Percentiles rank a stretch among this genome's conserved stretches.
Conservation (phyloP, 2,797 vertebrate genomes). For the Pampus argenteus region DNA sequence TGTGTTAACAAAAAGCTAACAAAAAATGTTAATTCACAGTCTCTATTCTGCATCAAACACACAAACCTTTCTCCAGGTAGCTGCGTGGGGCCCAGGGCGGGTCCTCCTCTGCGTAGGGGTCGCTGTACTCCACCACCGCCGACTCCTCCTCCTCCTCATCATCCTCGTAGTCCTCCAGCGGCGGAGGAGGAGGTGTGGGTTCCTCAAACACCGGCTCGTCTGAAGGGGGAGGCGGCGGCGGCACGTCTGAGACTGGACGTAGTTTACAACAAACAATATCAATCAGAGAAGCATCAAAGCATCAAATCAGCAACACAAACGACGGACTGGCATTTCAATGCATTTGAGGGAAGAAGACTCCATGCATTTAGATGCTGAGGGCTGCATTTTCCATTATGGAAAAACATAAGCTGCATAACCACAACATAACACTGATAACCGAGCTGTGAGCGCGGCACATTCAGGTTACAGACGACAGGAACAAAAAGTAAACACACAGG, state of each 20-base stretch:
- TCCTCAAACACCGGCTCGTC: conserved; percentile 94
- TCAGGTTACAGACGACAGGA: not conserved
- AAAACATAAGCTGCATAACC: not conserved
- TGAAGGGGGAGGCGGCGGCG: conserved; percentile 91
- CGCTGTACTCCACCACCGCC: conserved; percentile 98
- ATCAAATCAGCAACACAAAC: not conserved
- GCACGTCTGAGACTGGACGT: conserved; percentile 91
- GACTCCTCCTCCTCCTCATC: conserved; percentile 98
- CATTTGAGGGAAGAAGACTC: not conserved
- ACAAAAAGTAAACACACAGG: not conserved
- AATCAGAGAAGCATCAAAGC: conserved; percentile 10
- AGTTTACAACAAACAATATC: conserved; percentile 7
- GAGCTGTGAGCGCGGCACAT: not conserved
- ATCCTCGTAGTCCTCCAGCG: conserved; percentile 94
- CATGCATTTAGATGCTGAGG: not conserved
- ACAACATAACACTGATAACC: not conserved
- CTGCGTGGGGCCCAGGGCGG: conserved; percentile 95
- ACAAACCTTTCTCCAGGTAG: conserved; percentile 95
- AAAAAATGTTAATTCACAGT: not conserved
- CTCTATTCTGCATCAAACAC: conserved; percentile 4
- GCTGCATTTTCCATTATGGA: not conserved
- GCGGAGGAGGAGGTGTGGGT: conserved; percentile 91
- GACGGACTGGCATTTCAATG: conserved; percentile 15
- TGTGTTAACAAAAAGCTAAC: too few species aligned
- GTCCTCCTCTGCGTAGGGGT: conserved; percentile 98